Conservation (phyloP, 2,888 invertebrate genomes). For the Cryptops parisi region DNA sequence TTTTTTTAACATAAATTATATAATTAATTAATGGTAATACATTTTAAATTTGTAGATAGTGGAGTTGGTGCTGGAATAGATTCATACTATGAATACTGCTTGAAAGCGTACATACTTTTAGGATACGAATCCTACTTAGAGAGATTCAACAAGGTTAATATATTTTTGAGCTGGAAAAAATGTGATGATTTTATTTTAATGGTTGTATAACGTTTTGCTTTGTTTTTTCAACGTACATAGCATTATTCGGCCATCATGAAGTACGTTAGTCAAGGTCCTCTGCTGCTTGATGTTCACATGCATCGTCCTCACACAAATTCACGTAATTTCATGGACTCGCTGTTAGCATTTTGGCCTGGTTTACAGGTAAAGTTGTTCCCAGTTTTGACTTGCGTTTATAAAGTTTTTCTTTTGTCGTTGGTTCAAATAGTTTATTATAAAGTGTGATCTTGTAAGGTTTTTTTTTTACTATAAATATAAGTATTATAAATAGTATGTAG, state of each 20-base stretch:
- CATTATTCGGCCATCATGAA: constrained; percentile 96
- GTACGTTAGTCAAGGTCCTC: constrained; percentile 88
- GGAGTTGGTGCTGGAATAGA: constrained; percentile 99
- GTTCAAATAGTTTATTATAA: too few relatives aligned
- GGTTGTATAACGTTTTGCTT: neutral
- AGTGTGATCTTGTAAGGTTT: too few relatives aligned
- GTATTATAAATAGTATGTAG: too few relatives aligned
- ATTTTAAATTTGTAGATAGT: constrained; percentile 46
- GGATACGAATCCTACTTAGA: constrained; percentile 81
- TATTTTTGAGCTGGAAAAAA: neutral
- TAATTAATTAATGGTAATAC: neutral
- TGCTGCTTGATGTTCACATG: constrained; percentile 88
- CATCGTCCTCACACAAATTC: constrained; percentile 88
- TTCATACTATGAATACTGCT: constrained; percentile 95
- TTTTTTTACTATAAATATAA: too few relatives aligned
- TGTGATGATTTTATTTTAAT: neutral
- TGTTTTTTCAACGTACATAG: constrained; percentile 33
- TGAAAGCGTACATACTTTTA: constrained; percentile 91
- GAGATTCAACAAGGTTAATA: constrained; percentile 57
- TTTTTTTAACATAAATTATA: neutral
- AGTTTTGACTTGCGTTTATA: too few relatives aligned
- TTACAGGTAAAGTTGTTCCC: too few relatives aligned
- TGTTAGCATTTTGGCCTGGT: constrained; percentile 97
- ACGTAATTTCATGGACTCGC: constrained; percentile 91
- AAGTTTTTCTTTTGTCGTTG: too few relatives aligned